Evolutionary conservation across 2,113 vertebrate genomes (phyloP).

Genomic region (Tenebrosternarchus preto): DNA sequence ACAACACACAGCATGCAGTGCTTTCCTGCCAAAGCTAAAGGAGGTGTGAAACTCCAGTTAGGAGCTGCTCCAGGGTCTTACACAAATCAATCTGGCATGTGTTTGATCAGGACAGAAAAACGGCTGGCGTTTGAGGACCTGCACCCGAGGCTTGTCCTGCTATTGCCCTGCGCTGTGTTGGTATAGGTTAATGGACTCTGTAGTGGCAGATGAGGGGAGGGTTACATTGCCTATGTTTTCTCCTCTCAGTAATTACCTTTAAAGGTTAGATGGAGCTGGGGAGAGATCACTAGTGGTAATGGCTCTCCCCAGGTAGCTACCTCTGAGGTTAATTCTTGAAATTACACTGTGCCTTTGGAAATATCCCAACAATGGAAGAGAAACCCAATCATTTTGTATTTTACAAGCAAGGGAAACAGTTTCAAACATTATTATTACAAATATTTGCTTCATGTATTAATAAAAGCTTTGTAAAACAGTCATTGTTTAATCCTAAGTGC

Average conservation of each 20-base stretch:
- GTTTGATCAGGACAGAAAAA: slow-evolving; percentile 2
- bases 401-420: not conserved
- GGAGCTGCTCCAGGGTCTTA: not conserved
- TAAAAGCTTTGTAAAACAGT: too few species aligned
- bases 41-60: not conserved
- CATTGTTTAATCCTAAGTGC: too few species aligned
- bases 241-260: slow-evolving; percentile 39
- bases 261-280: slow-evolving; percentile 10
- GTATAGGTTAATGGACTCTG: slow-evolving; percentile 30
- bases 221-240: slow-evolving; percentile 15
- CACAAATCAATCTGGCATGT: not conserved
- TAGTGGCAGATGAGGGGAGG: not conserved
- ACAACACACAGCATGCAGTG: too few species aligned
- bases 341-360: not conserved
- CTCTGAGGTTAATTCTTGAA: not conserved
- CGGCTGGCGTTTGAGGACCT: not conserved
- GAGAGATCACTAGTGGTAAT: slow-evolving; percentile 4
- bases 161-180: not conserved
- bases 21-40: not conserved
- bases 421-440: too few species aligned
- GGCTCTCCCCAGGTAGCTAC: not conserved
- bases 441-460: too few species aligned
- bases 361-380: not conserved
- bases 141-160: not conserved
- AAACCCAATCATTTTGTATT: not conserved